These are phyloP conservation scores for Mycalesis mineus DNA, from an alignment of 2,888 invertebrate genomes.

Conservation along the genomic window DNA sequence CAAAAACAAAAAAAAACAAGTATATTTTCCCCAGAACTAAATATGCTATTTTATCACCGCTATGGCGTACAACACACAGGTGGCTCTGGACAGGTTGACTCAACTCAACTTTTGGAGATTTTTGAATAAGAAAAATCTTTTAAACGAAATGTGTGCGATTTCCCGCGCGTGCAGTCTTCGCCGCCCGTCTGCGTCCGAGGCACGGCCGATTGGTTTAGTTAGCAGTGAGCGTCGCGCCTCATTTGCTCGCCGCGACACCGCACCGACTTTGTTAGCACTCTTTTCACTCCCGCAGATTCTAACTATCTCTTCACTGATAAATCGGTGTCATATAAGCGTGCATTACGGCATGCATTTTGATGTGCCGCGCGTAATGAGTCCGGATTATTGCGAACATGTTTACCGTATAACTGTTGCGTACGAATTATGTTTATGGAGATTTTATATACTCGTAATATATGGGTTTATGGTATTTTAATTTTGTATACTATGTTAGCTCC, in stretches of 20 bases:
- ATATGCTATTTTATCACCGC: too few species aligned
- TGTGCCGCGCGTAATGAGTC: constrained; percentile 26
- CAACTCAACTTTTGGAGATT: too few species aligned
- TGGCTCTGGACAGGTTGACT: too few species aligned
- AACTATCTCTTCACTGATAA: constrained; percentile 66
- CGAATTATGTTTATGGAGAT: not conserved
- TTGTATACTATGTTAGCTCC: too few species aligned
- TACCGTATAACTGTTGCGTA: constrained; percentile 6
- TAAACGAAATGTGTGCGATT: too few species aligned
- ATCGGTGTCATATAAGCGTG: constrained; percentile 54
- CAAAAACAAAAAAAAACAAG: too few species aligned
- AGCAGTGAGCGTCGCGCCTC: constrained; percentile 76
- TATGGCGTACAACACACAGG: too few species aligned
- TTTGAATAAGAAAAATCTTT: too few species aligned
- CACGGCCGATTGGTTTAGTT: constrained; percentile 76
- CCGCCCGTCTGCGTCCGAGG: constrained; percentile 45
- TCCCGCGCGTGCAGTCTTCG: not conserved
- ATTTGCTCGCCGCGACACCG: constrained; percentile 64
- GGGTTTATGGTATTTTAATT: too few species aligned
- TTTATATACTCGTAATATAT: not conserved
- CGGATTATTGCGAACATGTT: constrained; percentile 14
- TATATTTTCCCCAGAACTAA: too few species aligned
- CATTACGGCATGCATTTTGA: constrained; percentile 33
- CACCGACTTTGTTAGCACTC: constrained; percentile 69
- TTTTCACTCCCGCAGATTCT: constrained; percentile 63